These are phyloP conservation scores for Drosophila falleni DNA, from an alignment of 2,888 invertebrate genomes.

Conservation along the genomic window DNA sequence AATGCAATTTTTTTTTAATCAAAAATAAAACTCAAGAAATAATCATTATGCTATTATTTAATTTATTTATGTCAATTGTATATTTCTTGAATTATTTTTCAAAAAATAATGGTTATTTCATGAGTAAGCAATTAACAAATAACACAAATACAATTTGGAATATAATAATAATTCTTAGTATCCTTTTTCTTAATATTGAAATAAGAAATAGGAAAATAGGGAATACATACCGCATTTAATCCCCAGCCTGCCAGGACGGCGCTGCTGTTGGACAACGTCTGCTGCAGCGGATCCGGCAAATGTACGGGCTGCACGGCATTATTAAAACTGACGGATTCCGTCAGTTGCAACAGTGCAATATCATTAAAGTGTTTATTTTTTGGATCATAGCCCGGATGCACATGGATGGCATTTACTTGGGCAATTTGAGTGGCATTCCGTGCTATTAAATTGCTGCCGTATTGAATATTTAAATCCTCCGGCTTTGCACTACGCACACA, in stretches of 20 bases:
- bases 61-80: too few species aligned
- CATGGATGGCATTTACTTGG: constrained; percentile 66
- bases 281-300: constrained; percentile 68
- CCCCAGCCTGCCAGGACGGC: constrained; percentile 85
- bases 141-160: too few species aligned
- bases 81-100: too few species aligned
- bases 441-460: constrained; percentile 73
- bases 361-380: constrained; percentile 74
- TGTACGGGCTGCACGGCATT: constrained; percentile 71
- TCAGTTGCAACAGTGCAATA: constrained; percentile 80
- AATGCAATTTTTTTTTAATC: too few species aligned
- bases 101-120: too few species aligned
- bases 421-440: constrained; percentile 69
- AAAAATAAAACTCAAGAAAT: too few species aligned
- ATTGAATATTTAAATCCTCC: constrained; percentile 76
- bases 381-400: constrained; percentile 78
- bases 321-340: constrained; percentile 51
- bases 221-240: constrained; percentile 74
- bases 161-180: too few species aligned
- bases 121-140: too few species aligned
- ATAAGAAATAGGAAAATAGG: not conserved
- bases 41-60: too few species aligned
- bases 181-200: too few species aligned
- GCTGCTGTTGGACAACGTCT: constrained; percentile 56
- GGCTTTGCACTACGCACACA: constrained; percentile 73